Evolutionary conservation across 1,140 invertebrate species (phyloP).

Genomic region (Megathymus violae): DNA sequence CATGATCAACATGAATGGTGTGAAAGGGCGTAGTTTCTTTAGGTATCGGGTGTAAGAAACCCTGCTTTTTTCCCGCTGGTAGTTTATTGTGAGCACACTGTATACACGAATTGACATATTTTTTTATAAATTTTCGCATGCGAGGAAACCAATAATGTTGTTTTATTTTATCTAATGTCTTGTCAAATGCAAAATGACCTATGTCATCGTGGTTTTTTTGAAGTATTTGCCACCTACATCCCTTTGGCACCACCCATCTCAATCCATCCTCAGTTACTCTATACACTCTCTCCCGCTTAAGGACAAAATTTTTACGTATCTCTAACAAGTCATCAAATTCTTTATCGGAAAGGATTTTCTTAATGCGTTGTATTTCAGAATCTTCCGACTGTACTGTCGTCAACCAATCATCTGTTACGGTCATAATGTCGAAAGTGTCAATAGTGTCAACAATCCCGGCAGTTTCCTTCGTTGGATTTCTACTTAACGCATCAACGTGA

Average conservation of each 20-base stretch:
- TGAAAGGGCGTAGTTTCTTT: constrained; percentile 1
- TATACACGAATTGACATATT: constrained; percentile 16
- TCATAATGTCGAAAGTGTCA: constrained; percentile 5
- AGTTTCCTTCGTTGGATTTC: no score
- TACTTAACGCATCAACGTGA: no score
- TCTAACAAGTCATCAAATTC: background rate
- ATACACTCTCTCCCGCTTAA: constrained; percentile 5
- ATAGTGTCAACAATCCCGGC: no score
- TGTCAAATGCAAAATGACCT: constrained; percentile 18
- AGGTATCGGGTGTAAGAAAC: background rate
- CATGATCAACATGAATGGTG: constrained; percentile 13
- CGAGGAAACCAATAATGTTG: background rate
- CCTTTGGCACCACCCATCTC: constrained; percentile 4
- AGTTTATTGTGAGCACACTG: constrained; percentile 7
- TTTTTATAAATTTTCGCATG: constrained; percentile 2
- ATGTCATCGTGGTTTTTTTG: constrained; percentile 4
- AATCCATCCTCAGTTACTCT: constrained; percentile 8
- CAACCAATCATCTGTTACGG: constrained; percentile 7
- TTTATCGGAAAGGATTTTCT: constrained; percentile 6
- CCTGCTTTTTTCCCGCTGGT: constrained; percentile 6
- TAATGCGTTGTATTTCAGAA: constrained; percentile 17
- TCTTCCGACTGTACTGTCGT: constrained; percentile 28
- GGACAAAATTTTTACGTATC: constrained; percentile 1
- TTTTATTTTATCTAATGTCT: constrained; percentile 20
- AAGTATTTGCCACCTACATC: constrained; percentile 1